phyloP scores from a whole-genome alignment of 2,888 invertebrate genomes.

The Meliscaeva auricollis region DNA sequence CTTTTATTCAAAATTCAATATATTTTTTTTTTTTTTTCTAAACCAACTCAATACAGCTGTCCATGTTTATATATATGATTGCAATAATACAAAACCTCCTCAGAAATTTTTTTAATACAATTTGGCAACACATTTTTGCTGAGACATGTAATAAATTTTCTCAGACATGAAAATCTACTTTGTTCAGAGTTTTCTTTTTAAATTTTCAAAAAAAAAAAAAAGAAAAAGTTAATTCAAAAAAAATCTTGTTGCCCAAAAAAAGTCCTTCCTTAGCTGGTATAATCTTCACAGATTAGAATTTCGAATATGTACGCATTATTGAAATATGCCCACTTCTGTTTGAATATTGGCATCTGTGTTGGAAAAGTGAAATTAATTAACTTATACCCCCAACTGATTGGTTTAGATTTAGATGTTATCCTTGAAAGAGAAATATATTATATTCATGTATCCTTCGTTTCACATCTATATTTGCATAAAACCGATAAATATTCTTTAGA shows the following conservation, averaged over 20 bases:
- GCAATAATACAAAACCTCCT: background rate
- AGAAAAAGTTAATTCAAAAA: too few relatives aligned
- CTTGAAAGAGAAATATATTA: constrained; percentile 21
- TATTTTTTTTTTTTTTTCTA: constrained; percentile 8
- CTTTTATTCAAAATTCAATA: background rate
- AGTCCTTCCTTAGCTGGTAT: background rate
- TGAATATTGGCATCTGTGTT: background rate
- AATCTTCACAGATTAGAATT: constrained; percentile 35
- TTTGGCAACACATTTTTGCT: background rate
- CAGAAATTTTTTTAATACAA: background rate
- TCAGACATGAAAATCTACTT: background rate
- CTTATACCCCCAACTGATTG: constrained; percentile 14
- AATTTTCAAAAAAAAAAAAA: too few relatives aligned
- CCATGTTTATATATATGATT: background rate
- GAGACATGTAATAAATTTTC: background rate
- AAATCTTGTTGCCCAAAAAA: background rate
- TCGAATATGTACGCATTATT: background rate
- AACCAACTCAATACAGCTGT: background rate
- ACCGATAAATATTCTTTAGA: constrained; percentile 53
- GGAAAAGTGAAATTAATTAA: constrained; percentile 67
- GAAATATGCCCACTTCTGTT: too few relatives aligned
- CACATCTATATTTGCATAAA: constrained; percentile 63
- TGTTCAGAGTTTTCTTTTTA: background rate
- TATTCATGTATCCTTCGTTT: background rate
- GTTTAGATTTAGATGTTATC: constrained; percentile 1